phyloP scores from a whole-genome alignment of 2,888 invertebrate genomes.

The Ramazzottius varieornatus region DNA sequence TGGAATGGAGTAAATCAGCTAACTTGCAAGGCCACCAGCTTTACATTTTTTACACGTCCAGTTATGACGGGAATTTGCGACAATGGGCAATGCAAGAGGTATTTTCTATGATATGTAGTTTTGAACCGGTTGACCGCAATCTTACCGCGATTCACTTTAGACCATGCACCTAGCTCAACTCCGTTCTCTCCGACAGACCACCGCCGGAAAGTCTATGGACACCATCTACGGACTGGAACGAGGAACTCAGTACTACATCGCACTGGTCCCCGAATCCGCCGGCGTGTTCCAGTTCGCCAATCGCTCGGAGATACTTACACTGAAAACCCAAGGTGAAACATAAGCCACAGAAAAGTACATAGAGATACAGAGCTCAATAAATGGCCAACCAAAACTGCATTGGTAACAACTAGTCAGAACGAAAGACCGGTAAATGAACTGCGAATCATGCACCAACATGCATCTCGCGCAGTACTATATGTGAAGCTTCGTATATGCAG shows the following conservation, averaged over 20 bases:
- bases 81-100: neutral
- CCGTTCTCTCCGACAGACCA: neutral
- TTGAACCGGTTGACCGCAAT: too few species aligned
- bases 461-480: too few species aligned
- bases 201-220: neutral
- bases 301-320: neutral
- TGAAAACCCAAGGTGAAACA: neutral
- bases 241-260: neutral
- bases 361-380: neutral
- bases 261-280: neutral
- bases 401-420: neutral
- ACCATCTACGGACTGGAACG: neutral
- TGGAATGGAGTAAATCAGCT: neutral
- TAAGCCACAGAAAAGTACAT: neutral
- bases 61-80: neutral
- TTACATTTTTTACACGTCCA: neutral
- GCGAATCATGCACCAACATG: too few species aligned
- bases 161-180: neutral
- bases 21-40: neutral
- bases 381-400: too few species aligned
- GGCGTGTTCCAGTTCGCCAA: neutral
- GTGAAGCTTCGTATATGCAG: too few species aligned
- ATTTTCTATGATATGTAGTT: too few species aligned
- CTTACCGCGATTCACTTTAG: too few species aligned
- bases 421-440: neutral